Conservation (phyloP, 2,888 invertebrate genomes). For the Aelia acuminata region DNA sequence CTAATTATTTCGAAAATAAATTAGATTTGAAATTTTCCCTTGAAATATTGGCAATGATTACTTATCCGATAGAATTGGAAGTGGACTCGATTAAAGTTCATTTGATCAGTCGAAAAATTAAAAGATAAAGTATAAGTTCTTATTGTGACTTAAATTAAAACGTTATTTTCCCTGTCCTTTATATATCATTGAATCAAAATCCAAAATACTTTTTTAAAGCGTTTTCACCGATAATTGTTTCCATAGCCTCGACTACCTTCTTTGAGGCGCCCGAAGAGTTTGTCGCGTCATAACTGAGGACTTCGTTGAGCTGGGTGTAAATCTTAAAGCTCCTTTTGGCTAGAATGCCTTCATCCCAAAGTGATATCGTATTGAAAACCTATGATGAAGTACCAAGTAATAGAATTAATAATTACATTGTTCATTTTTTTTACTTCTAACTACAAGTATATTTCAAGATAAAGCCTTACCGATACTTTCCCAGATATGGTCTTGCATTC, state of each 20-base stretch:
- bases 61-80: too few relatives aligned
- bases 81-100: too few relatives aligned
- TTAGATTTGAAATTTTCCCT: too few relatives aligned
- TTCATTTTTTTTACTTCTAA: not conserved
- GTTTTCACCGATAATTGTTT: conserved; percentile 2
- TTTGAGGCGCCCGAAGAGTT: not conserved
- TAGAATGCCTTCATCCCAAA: not conserved
- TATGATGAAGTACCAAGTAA: not conserved
- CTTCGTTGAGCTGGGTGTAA: not conserved
- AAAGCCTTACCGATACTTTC: not conserved
- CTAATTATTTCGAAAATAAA: too few relatives aligned
- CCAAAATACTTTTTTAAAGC: conserved; percentile 16
- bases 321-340: not conserved
- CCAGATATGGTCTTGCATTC: not conserved
- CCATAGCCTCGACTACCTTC: not conserved
- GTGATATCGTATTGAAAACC: not conserved
- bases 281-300: not conserved
- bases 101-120: too few relatives aligned
- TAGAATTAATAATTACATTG: not conserved
- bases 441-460: not conserved
- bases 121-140: too few relatives aligned
- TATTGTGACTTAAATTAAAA: too few relatives aligned
- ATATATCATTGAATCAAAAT: not conserved
- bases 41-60: too few relatives aligned
- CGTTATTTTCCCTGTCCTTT: not conserved